These are phyloP conservation scores for Paramormyrops kingsleyae DNA, from an alignment of 2,113 vertebrate genomes.

Conservation along the genomic window DNA sequence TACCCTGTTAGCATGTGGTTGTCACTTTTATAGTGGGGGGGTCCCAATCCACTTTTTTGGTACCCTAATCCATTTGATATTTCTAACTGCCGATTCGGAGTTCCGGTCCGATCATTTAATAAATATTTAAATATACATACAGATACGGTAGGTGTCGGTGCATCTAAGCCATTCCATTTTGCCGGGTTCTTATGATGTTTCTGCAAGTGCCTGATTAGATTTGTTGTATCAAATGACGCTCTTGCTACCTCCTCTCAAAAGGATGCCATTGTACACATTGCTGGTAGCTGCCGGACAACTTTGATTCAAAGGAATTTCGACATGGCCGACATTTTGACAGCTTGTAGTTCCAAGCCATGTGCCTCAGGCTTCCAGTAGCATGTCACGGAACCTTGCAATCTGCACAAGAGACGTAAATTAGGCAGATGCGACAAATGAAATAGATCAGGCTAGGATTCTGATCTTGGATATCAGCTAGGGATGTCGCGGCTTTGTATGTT, in stretches of 20 bases:
- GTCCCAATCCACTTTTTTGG: not conserved
- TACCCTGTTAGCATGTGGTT: not conserved
- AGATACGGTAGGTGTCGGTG: not conserved
- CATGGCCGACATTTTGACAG: not conserved
- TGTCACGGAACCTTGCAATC: no score
- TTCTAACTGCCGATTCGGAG: not conserved
- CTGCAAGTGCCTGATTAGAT: not conserved
- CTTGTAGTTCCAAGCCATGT: not conserved
- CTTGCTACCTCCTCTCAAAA: not conserved
- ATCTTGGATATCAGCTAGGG: not conserved
- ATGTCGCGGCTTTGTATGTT: not conserved
- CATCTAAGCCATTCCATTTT: not conserved
- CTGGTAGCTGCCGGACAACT: not conserved
- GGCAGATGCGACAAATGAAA: not conserved
- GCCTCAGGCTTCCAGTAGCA: not conserved
- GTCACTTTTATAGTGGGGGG: not conserved
- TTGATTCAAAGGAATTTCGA: not conserved
- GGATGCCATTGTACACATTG: not conserved
- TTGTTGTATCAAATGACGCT: not conserved
- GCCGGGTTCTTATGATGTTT: not conserved
- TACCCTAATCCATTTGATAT: not conserved
- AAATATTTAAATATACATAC: not conserved
- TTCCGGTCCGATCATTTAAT: not conserved
- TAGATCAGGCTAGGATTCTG: not conserved
- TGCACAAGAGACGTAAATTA: not conserved